Evolutionary conservation across 2,797 vertebrate species (phyloP), one percentile per base, ranked within the genome.

Genomic region (Malurus splendens): DNA sequence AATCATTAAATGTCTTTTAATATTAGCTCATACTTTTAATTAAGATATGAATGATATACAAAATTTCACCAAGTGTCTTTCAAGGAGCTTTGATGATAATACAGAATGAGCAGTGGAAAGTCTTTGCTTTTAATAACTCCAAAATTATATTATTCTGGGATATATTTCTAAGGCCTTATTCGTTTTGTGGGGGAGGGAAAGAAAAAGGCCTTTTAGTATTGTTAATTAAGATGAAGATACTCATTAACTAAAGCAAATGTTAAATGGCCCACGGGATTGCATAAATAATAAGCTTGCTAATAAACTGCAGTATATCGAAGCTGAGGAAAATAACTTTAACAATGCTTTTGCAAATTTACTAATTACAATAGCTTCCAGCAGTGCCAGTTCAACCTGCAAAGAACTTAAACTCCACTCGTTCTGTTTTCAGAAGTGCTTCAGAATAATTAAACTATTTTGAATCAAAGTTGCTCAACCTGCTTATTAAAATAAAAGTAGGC

Each of bases 151-250:
- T 83, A 64, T 94, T 94, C 51, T 87, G 60, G 76, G 56, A 23
- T 82, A 73, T 50, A 82, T 91, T 91, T 93, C 67, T 89, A 50
- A 68, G 4, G 4, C 12, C 18, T 81, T 76, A 71, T 82, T 92
- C 32, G 2, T 77, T 95, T 76, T 77, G 12, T 15, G 24, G 32
- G 17, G 11, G 55, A 74, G 27, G 48, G 36, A 59, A 62, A 14
- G 28, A 33, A 78, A 81, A 89, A 38, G 7, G 18, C 74, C 73
- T 91, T 94, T 93, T 39, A 79, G 68, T 55, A 83, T 75, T 64
- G 68, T 91, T 94, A 96, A 94, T 95, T 96, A 96, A 95, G 76
- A 75, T 42, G 81, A 93, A 92, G 75, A 93, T 89, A 92, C 51
- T 93, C 79, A 94, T 95, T 94, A 94, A 93, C 73, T 68, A 83